Conservation (phyloP, 2,797 vertebrate genomes). For the Pseudomugil gertrudae region DNA sequence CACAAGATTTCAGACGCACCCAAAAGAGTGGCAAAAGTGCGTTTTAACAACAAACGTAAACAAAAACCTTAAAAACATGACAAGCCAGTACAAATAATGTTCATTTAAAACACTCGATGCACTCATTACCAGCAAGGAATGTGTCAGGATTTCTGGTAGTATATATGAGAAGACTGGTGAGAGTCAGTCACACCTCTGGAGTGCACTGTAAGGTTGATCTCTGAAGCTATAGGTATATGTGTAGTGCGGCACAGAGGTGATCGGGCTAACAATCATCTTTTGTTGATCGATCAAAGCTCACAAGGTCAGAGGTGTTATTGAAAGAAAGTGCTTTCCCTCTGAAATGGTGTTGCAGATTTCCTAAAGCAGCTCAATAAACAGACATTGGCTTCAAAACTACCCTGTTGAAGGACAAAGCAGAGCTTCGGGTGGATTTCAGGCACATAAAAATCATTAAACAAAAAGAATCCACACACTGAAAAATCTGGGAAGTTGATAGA, state of each 20-base stretch:
- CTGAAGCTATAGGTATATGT: conserved; percentile 1
- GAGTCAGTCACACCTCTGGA: conserved; percentile 7
- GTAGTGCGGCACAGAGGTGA: conserved; percentile 12
- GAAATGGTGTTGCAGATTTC: background rate
- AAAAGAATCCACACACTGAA: background rate
- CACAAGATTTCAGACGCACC: conserved; percentile 30
- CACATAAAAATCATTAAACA: background rate
- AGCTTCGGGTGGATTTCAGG: background rate
- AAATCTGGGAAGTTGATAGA: background rate
- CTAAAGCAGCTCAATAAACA: background rate
- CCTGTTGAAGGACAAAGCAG: background rate
- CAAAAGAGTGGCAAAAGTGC: conserved; percentile 43
- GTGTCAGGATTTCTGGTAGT: conserved; percentile 11
- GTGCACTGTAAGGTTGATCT: background rate
- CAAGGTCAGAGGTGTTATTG: conserved; percentile 8
- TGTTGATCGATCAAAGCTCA: conserved; percentile 11
- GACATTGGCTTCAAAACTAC: background rate
- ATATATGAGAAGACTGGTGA: background rate
- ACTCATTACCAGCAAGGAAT: conserved; percentile 11
- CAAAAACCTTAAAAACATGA: conserved; percentile 22
- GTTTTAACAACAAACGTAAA: conserved; percentile 31
- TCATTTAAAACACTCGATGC: conserved; percentile 15
- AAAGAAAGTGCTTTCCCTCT: conserved; percentile 5
- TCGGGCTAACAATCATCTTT: background rate
- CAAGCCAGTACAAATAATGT: conserved; percentile 7